Evolutionary conservation across 2,797 vertebrate species (phyloP), one percentile per base, ranked within the genome.

Genomic region (Karalla daura): DNA sequence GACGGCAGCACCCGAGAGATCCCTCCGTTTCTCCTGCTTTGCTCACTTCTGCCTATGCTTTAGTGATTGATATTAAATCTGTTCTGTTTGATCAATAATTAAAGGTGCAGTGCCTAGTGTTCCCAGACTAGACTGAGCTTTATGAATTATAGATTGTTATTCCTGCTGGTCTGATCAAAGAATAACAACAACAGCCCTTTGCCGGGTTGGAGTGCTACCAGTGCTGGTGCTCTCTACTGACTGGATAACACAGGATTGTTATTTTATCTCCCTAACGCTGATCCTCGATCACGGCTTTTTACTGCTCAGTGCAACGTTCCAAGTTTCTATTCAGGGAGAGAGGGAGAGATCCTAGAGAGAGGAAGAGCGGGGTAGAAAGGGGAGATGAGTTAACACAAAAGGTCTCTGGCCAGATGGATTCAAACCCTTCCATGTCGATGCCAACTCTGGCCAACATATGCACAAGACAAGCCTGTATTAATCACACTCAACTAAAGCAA

Each of bases 41-140:
- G 77, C 81, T 84, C 78, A 82, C 81, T 87, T 81, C 82, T 85
- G 72, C 85, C 79, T 71, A 53, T 74, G 87, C 87, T 76, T 84
- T 67, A 80, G 82, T 86, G 86, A 92, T 89, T 89, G 91, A 89
- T 89, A 91, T 90, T 84, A 90, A 90, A 88, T 85, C 87, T 85
- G 78, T 89, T 89, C 86, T 89, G 85, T 90, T 89, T 92, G 89
- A 91, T 92, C 86, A 91, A 92, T 92, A 90, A 91, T 91, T 91
- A 86, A 92, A 90, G 85, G 82, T 87, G 79, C 80, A 79, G 76
- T 81, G 85, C 86, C 75, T 80, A 69, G 84, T 87, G 85, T 90
- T 90, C 82, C 85, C 79, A 85, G 84, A 89, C 89, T 87, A 92
- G 91, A 92, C 89, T 83, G 89, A 87, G 78, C 41, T 58, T 61